Conservation (phyloP, 2,113 vertebrate species). For the Epinephelus lanceolatus region DNA sequence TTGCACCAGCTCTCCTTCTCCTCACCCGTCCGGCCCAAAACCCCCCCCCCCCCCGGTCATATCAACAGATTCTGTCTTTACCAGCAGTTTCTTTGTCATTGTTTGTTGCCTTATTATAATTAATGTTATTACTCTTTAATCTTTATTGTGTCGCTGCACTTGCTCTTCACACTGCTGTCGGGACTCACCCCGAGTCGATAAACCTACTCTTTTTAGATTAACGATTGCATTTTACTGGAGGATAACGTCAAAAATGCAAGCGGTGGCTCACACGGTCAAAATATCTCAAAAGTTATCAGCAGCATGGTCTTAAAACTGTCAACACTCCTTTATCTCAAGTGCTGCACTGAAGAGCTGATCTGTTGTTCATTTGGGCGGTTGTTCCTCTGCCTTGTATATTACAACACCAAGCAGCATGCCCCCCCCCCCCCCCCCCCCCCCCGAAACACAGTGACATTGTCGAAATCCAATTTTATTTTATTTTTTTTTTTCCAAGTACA, state of each 20-base stretch:
- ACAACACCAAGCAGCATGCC: constrained; percentile 65
- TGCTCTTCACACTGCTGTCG: constrained; percentile 65
- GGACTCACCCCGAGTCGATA: constrained; percentile 45
- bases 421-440: background rate
- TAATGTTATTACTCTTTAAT: constrained; percentile 67
- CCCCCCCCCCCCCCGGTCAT: constrained; percentile 43
- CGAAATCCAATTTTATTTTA: constrained; percentile 28
- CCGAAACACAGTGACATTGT: constrained; percentile 29
- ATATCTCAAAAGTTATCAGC: constrained; percentile 12
- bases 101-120: constrained; percentile 83
- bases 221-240: constrained; percentile 59
- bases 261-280: constrained; percentile 15
- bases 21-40: background rate
- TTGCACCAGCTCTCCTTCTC: constrained; percentile 41
- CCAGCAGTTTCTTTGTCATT: constrained; percentile 78
- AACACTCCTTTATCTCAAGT: constrained; percentile 32
- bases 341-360: constrained; percentile 55
- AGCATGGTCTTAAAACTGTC: constrained; percentile 34
- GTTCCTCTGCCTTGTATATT: constrained; percentile 73
- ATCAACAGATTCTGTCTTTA: constrained; percentile 79
- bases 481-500: constrained; percentile 31
- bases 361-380: constrained; percentile 46
- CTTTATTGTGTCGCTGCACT: constrained; percentile 67
- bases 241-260: constrained; percentile 36
- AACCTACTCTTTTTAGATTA: constrained; percentile 57